phyloP scores from a whole-genome alignment of 1,140 invertebrate genomes.

The Acyrthosiphon pisum region DNA sequence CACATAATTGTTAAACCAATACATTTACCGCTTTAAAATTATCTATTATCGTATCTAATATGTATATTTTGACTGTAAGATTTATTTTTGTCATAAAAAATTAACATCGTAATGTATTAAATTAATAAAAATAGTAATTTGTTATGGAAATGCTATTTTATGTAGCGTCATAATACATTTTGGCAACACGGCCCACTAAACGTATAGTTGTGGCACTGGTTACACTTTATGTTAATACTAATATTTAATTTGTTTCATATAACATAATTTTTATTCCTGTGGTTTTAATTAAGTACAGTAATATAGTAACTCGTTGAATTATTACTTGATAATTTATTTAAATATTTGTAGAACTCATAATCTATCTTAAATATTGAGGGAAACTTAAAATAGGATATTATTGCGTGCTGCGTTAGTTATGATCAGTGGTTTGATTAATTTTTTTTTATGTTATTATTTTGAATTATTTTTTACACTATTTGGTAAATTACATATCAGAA shows the following conservation, averaged over 20 bases:
- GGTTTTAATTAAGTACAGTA: neutral
- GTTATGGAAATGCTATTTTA: neutral
- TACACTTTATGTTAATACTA: neutral
- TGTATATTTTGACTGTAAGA: neutral
- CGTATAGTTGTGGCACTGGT: neutral
- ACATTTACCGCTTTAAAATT: neutral
- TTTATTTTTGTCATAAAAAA: neutral
- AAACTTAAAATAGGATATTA: neutral
- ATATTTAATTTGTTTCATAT: neutral
- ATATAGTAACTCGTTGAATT: neutral
- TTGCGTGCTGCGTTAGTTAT: neutral
- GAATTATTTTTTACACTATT: no score
- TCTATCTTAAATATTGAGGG: neutral
- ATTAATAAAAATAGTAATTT: neutral
- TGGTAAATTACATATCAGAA: no score
- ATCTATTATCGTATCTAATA: neutral
- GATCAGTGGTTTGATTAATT: neutral
- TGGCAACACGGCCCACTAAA: neutral
- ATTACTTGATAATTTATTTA: neutral
- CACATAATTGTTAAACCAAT: neutral
- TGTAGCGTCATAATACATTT: neutral
- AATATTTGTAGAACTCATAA: neutral
- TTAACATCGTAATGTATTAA: neutral
- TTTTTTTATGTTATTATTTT: no score
- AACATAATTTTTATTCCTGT: neutral